Percentiles rank a stretch among this genome's conserved stretches.
phyloP scores from a whole-genome alignment of 2,888 invertebrate genomes.

The Agrotis segetum region DNA sequence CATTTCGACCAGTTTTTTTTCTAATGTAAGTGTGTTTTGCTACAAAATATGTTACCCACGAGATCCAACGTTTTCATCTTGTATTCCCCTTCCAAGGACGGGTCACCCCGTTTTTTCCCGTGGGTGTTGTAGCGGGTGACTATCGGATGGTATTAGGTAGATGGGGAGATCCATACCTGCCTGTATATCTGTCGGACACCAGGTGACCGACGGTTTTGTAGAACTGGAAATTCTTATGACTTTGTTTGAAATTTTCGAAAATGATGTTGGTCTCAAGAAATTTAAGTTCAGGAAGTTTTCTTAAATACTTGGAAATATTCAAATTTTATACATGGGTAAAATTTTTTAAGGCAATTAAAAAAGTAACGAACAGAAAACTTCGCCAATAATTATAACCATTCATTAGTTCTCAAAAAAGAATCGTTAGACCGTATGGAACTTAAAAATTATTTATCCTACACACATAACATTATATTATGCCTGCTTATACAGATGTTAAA shows the following conservation, averaged over 20 bases:
- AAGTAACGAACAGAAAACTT: too few relatives aligned
- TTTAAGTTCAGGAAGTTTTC: too few relatives aligned
- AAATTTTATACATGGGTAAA: too few relatives aligned
- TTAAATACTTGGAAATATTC: too few relatives aligned
- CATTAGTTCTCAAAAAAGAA: background rate
- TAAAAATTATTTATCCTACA: background rate
- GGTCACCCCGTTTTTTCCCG: conserved; percentile 54
- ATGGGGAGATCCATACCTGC: conserved; percentile 35
- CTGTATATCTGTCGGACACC: conserved; percentile 19
- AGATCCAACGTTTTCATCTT: conserved; percentile 41
- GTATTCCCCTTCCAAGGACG: conserved; percentile 30
- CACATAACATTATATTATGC: background rate
- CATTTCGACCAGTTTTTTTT: conserved; percentile 4
- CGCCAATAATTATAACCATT: too few relatives aligned
- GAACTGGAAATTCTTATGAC: background rate
- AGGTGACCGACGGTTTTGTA: conserved; percentile 7
- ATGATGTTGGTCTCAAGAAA: too few relatives aligned
- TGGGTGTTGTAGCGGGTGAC: conserved; percentile 31
- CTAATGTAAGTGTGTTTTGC: conserved; percentile 14
- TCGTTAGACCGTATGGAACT: background rate
- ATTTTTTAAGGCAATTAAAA: too few relatives aligned
- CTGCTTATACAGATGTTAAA: conserved; percentile 10
- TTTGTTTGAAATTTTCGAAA: conserved; percentile 2
- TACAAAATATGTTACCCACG: conserved; percentile 20
- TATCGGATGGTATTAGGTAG: conserved; percentile 44